Conservation (phyloP, 2,113 vertebrate species). For the Trogon surrucura region DNA sequence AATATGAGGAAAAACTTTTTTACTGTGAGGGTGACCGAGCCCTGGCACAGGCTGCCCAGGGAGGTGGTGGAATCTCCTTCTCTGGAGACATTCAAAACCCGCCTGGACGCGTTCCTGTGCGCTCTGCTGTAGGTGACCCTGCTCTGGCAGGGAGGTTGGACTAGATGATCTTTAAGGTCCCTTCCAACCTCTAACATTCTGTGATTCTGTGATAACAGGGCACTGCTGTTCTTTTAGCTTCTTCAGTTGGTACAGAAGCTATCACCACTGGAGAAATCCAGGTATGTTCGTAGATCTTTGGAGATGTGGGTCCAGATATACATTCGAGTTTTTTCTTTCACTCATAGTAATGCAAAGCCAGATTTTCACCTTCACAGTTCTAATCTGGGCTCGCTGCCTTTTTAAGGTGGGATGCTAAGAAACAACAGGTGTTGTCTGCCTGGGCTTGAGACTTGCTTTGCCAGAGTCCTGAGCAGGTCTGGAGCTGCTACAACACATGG, state of each 20-base stretch:
- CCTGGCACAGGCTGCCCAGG: no score
- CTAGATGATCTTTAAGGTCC: no score
- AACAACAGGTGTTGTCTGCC: not conserved
- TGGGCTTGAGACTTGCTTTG: not conserved
- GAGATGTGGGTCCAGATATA: not conserved
- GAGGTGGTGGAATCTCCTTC: no score
- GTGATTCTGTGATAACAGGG: no score
- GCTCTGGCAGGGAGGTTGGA: no score
- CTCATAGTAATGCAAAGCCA: not conserved
- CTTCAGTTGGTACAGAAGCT: not conserved
- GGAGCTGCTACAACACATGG: not conserved
- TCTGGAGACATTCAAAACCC: no score
- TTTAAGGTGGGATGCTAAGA: not conserved
- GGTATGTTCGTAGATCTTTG: not conserved
- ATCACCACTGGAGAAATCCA: not conserved
- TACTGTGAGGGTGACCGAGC: no score
- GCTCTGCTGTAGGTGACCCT: no score
- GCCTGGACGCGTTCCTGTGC: no score
- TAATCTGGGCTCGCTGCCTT: not conserved
- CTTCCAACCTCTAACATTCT: no score
- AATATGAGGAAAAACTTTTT: no score
- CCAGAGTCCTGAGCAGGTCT: not conserved
- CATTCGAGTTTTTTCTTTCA: rapidly evolving
- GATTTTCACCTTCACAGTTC: not conserved
- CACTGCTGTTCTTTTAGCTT: not conserved